Base-by-base conservation (phyloP, 2,797 vertebrate species). In the Rhadinocentrus ornatus region DNA sequence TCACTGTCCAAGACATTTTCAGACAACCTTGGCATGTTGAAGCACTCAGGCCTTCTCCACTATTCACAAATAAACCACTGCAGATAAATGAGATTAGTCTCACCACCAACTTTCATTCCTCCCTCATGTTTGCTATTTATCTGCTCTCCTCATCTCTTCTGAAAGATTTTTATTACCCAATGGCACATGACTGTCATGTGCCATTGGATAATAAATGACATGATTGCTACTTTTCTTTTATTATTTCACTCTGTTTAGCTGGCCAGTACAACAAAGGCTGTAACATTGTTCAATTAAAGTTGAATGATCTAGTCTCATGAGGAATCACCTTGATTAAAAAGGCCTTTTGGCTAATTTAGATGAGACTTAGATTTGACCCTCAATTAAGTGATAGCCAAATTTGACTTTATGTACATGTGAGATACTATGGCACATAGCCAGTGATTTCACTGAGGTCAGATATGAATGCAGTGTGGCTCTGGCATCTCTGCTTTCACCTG, bases 1-100 rank as follows among this genome's bases (percentile, higher is more conserved):
- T 94, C 92, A 94, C 85, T 88, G 86, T 90, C 90, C 86, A 87
- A 90, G 91, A 93, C 84, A 81, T 88, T 75, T 50, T 73, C 69
- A 85, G 76, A 89, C 83, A 83, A 55, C 63, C 61, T 56, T 74
- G 73, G 86, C 79, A 80, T 86, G 86, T 82, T 89, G 83, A 87
- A 92, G 85, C 82, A 79, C 75, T 77, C 57, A 73, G 83, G 84
- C 89, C 82, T 78, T 77, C 74, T 88, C 81, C 77, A 34, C 80
- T 78, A 53, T 83, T 89, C 89, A 84, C 86, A 83, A 75, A 85
- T 71, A 61, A 82, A 65, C 85, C 79, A 39, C 73, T 73, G 75
- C 74, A 88, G 80, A 93, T 91, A 84, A 93, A 93, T 92, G 88
- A 86, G 77, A 68, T 74, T 55, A 50, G 71, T 61, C 77, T 77